Base-by-base conservation (phyloP, 30 jellyfish, hydroid and myxozoan species). In the Aurelia aurita region DNA sequence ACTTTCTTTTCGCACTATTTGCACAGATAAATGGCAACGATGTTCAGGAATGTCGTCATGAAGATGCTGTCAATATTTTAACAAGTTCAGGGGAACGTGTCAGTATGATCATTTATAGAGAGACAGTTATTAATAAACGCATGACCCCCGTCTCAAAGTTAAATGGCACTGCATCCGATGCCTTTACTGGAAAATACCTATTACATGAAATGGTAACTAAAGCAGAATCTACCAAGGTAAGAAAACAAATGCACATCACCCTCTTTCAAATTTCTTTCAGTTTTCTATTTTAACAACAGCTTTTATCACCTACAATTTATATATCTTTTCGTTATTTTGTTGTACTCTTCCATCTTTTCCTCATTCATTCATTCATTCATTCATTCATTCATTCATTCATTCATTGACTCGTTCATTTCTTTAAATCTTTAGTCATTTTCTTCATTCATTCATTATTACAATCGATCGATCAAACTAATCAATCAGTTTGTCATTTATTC, bases 101-200 rank as follows among this genome's bases (percentile, higher is more conserved):
- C 20, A 47, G 89, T 45, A 75, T 94, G 95, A 69, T 82, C 63
- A 91, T 96, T 11, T 89, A 89, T 61, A 86, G 99, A n/a, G 99
- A 94, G 49, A 81, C 90, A 39, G 82, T 94, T 28, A 57, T 94
- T 51, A 84, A 94, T 70, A 94, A 94, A 65, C 91, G 91, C 72
- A 94, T 94, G 99, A 85, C 94, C 67, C 99, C 99, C 31, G 68
- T 94, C 61, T 94, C 99, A 5, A 84, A 94, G 77, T 77, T 94
- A 26, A 94, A 89, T 68, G 96, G 98, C 69, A 61, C 87, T 16
- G 89, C 84, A 25, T 44, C 88, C 0, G 89, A 86, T 13, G 69
- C 80, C 2, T 32, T 43, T 35, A 55, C 70, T 22, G 89, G 95
- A 69, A 86, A 86, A 44, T 86, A 86, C 85, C 70, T 82, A 46